Percentiles rank a stretch among this genome's conserved stretches.
Conservation (phyloP, 2,888 invertebrate species). For the Cerceris rybyensis region DNA sequence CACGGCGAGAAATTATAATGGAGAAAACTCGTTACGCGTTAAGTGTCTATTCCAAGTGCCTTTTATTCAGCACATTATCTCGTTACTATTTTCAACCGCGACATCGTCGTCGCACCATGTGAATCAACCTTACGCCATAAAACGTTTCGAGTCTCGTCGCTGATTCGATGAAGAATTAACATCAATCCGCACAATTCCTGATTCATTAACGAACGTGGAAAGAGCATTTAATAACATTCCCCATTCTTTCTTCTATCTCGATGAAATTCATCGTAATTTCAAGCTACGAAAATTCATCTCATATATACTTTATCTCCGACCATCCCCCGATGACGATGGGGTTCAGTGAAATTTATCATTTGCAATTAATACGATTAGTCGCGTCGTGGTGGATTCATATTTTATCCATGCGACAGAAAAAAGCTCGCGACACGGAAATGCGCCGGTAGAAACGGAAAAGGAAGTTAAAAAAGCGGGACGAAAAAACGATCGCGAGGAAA, state of each 20-base stretch:
- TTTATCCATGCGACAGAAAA: neutral
- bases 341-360: neutral
- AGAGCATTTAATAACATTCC: too few species aligned
- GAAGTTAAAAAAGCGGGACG: constrained; percentile 21
- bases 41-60: constrained; percentile 18
- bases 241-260: neutral
- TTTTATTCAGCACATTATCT: constrained; percentile 7
- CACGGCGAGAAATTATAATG: constrained; percentile 7
- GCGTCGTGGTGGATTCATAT: neutral
- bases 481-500: constrained; percentile 14
- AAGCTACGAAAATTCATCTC: neutral
- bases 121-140: neutral
- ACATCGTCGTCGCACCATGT: too few species aligned
- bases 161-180: neutral
- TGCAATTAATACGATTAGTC: neutral
- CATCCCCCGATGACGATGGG: neutral
- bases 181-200: neutral
- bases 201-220: neutral
- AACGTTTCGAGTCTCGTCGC: neutral
- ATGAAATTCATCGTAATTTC: neutral
- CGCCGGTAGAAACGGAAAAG: neutral
- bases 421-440: neutral
- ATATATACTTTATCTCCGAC: neutral
- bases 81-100: neutral
- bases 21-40: constrained; percentile 4